These are phyloP conservation scores for Hipposideros larvatus DNA, from an alignment of 2,797 vertebrate genomes.

Conservation along the genomic window DNA sequence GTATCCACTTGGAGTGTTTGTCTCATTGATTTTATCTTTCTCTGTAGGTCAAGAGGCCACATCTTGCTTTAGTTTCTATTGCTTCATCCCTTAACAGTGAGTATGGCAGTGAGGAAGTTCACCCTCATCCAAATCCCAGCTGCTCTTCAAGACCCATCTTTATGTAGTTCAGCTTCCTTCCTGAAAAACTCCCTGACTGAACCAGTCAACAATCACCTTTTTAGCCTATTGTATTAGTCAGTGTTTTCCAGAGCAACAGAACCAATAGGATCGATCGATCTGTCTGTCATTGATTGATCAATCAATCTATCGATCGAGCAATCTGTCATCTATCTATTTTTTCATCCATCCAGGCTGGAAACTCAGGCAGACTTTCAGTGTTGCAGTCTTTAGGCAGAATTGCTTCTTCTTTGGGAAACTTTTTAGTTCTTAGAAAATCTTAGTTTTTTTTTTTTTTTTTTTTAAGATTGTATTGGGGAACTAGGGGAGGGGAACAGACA, in stretches of 20 bases:
- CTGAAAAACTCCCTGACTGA: not conserved
- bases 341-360: not conserved
- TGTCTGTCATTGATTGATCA: not conserved
- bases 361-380: not conserved
- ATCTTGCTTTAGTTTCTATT: not conserved
- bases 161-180: not conserved
- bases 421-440: too few relatives aligned
- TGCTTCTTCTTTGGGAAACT: not conserved
- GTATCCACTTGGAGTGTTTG: not conserved
- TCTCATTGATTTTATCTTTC: not conserved
- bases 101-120: not conserved
- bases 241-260: not conserved
- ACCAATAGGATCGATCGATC: not conserved
- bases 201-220: not conserved
- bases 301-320: not conserved
- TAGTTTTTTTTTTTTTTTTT: too few relatives aligned
- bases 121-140: not conserved
- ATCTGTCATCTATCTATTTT: not conserved
- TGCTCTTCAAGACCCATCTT: not conserved
- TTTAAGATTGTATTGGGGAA: too few relatives aligned
- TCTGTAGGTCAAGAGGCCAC: not conserved
- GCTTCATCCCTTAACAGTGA: not conserved
- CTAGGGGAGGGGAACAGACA: too few relatives aligned
- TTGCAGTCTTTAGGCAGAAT: slow-evolving; percentile 10
- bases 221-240: not conserved